Conservation (phyloP, 2,797 vertebrate species). For the Melanotaenia trifasciata region DNA sequence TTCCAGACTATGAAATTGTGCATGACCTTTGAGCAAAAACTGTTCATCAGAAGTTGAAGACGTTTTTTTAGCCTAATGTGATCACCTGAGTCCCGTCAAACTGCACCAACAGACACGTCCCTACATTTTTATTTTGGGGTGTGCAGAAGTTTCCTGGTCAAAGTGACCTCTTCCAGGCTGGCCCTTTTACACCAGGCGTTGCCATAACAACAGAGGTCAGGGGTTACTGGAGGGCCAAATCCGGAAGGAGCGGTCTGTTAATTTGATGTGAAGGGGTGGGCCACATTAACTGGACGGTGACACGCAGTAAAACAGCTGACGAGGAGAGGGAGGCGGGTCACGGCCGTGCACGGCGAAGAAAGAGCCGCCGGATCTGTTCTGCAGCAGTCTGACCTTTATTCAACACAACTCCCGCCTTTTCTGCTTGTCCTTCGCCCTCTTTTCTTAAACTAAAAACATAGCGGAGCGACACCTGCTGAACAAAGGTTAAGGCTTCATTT, state of each 20-base stretch:
- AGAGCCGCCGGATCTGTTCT: not conserved
- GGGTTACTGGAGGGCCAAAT: slow-evolving; percentile 43
- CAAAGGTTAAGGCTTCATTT: not conserved
- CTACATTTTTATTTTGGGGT: not conserved
- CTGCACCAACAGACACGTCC: no score
- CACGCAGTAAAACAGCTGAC: slow-evolving; percentile 34
- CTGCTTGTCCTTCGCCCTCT: slow-evolving; percentile 17
- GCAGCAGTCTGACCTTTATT: slow-evolving; percentile 43
- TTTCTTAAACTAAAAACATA: not conserved
- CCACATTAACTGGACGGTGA: slow-evolving; percentile 52
- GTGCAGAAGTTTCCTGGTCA: not conserved
- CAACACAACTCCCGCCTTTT: slow-evolving; percentile 6
- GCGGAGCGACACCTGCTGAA: slow-evolving; percentile 1
- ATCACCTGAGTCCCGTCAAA: no score
- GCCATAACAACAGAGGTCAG: slow-evolving; percentile 64
- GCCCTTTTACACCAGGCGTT: slow-evolving; percentile 30
- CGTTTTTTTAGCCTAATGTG: no score
- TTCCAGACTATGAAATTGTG: no score
- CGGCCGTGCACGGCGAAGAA: slow-evolving; percentile 8
- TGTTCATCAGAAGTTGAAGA: no score
- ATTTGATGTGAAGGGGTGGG: slow-evolving; percentile 55
- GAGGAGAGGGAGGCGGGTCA: slow-evolving; percentile 36
- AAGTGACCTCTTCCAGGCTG: slow-evolving; percentile 44
- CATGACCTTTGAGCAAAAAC: no score
- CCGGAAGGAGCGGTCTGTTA: slow-evolving; percentile 36